Base-by-base conservation (phyloP, 37 sponge, comb jelly and placozoan genomes). In the Aphrocallistes beatrix region DNA sequence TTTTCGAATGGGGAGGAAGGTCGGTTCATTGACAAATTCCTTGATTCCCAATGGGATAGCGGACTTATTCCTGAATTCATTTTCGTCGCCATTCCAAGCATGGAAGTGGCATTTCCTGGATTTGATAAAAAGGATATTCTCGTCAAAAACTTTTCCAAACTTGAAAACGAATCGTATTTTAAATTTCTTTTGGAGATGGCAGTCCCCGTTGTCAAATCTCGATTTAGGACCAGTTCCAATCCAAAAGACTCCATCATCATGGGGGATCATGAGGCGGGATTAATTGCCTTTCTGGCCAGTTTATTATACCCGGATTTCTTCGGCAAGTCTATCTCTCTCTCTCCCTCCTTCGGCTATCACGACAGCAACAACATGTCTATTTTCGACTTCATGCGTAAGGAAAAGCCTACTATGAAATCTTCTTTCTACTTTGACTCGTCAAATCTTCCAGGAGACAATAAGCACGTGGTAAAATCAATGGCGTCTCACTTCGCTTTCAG, bases 371-470 rank as follows among this genome's bases (percentile, higher is more conserved):
- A 60, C 34, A 25, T 30, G 75, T 60, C 75, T 25, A 60, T 60
- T 6, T 60, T 60, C 34, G 75, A 60, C 75, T 60, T 60, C n/a
- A 60, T 60, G 75, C 75, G 75, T 60, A 60, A 28, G 25, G 32
- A 60, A 60, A 60, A 60, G 34, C 75, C 75, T 21, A 60, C 17
- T 1, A 19, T 60, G 75, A 60, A 60, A 60, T 60, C 75, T 32
- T 60, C 34, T 32, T 60, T 60, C 75, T 60, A 60, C n/a, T 30
- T 60, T 6, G 75, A 60, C 75, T 60, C 75, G 34, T 60, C 75
- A 6, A 60, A 60, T 60, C 25, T 60, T 6, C 17, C 75, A 25
- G 75, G 75, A 60, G 75, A 60, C 34, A 60, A 60, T 13, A 60
- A 60, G 34, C 21, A 60, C n/a, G n/a, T 60, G 75, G n/a, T 30